phyloP scores from a whole-genome alignment of 35 echinoderm and acorn worm genomes.

The Amphiura filiformis region DNA sequence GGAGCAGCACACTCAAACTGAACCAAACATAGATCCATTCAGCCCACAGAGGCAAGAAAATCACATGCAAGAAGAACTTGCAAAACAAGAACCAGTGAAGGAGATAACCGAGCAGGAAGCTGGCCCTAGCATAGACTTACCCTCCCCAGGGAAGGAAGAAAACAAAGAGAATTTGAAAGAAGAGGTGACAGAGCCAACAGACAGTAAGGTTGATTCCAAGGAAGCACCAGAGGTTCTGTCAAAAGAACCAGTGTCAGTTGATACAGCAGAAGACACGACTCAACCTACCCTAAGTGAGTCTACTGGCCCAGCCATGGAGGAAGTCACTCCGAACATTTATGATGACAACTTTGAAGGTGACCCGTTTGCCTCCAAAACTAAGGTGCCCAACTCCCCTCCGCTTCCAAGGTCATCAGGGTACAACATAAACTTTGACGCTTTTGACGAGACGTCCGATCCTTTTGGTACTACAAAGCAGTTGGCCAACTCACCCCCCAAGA shows the following conservation, averaged over 20 bases:
- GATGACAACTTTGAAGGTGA: neutral
- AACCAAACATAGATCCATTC: neutral
- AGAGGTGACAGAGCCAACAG: neutral
- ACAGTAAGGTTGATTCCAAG: neutral
- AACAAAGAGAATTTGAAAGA: neutral
- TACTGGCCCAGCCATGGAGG: neutral
- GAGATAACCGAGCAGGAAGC: neutral
- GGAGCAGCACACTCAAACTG: neutral
- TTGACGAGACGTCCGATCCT: conserved; percentile 30
- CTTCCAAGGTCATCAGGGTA: conserved; percentile 14
- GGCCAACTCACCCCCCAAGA: conserved; percentile 45
- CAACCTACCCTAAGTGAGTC: neutral
- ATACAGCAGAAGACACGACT: neutral
- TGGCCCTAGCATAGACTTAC: neutral
- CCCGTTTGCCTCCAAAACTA: conserved; percentile 33
- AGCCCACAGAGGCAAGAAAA: conserved; percentile 3
- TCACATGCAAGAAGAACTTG: neutral
- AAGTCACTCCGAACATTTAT: neutral
- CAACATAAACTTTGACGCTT: conserved; percentile 18
- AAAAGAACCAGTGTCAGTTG: neutral
- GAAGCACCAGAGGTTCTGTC: neutral
- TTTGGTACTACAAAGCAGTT: conserved; percentile 39
- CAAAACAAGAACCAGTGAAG: neutral
- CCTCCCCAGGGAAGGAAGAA: neutral
- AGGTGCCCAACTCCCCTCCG: conserved; percentile 47